A percentile compares a stretch with the other conserved stretches of the same genome.
These are phyloP conservation scores for Harpagifer antarcticus DNA, from an alignment of 2,797 vertebrate species.

Conservation along the genomic window DNA sequence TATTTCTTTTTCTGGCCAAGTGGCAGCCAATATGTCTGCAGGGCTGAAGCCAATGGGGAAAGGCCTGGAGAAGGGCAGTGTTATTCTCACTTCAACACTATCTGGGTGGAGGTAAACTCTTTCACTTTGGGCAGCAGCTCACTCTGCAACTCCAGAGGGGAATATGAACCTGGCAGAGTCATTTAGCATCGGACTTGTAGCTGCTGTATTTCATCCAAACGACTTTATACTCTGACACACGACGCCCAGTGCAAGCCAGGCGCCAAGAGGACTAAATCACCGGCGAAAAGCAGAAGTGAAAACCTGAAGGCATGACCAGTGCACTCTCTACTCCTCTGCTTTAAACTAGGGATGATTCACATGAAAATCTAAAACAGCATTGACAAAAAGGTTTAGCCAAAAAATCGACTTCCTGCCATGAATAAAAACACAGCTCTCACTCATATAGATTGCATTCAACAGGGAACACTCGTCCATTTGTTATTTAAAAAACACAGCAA, in stretches of 20 bases:
- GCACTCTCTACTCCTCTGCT: background rate
- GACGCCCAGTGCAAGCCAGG: background rate
- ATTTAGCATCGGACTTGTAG: background rate
- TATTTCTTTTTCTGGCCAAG: slow-evolving; percentile 9
- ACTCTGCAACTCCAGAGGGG: background rate
- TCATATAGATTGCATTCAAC: background rate
- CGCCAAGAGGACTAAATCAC: background rate
- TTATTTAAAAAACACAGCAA: too few relatives aligned
- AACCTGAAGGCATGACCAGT: background rate
- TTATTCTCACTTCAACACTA: background rate
- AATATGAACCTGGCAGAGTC: background rate
- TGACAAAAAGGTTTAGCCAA: background rate
- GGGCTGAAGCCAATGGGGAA: background rate
- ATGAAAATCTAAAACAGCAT: background rate
- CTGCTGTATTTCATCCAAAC: background rate
- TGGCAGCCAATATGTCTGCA: background rate
- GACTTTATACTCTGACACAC: background rate
- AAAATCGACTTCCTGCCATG: background rate
- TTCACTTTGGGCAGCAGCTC: background rate
- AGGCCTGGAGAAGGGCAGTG: background rate
- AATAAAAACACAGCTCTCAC: background rate
- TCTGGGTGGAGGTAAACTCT: background rate
- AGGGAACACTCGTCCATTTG: too few relatives aligned
- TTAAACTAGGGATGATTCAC: background rate
- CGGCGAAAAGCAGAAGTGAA: background rate